phyloP scores from a whole-genome alignment of 2,113 vertebrate species.

The Hippopotamus amphibius region DNA sequence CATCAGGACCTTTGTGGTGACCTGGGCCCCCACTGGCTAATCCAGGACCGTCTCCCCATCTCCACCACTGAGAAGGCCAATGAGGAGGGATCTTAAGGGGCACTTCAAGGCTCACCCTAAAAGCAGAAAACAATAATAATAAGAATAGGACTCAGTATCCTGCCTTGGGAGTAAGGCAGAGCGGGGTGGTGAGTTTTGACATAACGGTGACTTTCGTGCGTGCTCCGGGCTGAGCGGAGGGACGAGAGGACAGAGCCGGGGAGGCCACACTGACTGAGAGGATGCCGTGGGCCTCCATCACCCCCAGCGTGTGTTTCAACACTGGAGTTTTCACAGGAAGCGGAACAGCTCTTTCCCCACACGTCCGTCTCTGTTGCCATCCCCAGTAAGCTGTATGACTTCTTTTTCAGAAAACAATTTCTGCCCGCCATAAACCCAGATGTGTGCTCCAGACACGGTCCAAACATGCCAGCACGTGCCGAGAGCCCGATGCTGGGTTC shows the following conservation, averaged over 20 bases:
- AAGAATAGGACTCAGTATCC: not conserved
- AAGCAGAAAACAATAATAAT: no score
- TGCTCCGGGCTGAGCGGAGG: accelerated
- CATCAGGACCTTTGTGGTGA: not conserved
- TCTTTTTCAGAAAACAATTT: not conserved
- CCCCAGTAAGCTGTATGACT: not conserved
- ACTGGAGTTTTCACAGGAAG: not conserved
- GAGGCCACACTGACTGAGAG: accelerated
- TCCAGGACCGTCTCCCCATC: not conserved
- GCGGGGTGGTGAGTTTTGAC: not conserved
- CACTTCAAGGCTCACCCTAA: not conserved
- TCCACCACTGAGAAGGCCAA: not conserved
- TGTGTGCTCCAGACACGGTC: not conserved
- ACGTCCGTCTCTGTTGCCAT: no score
- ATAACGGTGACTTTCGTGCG: not conserved
- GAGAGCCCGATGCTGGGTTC: accelerated
- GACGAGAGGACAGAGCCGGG: no score
- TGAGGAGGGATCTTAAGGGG: not conserved
- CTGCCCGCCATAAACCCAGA: not conserved
- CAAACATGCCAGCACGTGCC: not conserved
- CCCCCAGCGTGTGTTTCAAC: accelerated
- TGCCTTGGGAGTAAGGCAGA: not conserved
- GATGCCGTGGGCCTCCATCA: not conserved
- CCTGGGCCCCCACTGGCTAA: accelerated
- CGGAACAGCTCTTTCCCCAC: not conserved